Percentiles rank a stretch among this genome's conserved stretches.
These are phyloP conservation scores for Aurelia aurita DNA, from an alignment of 30 jellyfish, hydroid and myxozoan species.

Conservation along the genomic window DNA sequence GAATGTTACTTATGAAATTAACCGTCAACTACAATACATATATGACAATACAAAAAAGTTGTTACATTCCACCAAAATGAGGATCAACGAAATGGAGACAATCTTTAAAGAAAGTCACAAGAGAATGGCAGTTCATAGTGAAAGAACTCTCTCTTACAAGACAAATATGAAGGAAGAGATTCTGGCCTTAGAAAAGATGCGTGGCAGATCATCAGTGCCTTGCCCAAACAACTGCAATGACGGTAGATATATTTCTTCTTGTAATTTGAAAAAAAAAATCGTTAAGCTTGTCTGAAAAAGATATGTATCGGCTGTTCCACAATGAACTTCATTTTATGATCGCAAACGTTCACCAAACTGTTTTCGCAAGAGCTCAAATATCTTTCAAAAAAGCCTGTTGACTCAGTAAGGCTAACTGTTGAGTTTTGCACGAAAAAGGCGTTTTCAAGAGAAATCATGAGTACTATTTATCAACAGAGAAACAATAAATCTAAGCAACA, in stretches of 20 bases:
- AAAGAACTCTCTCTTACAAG: conserved; percentile 1
- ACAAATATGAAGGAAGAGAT: conserved; percentile 7
- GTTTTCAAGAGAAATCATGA: no score
- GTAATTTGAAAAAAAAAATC: neutral
- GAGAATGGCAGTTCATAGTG: conserved; percentile 41
- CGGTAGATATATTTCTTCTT: conserved; percentile 14
- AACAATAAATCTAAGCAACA: no score
- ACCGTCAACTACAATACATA: conserved; percentile 8
- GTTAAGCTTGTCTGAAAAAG: neutral
- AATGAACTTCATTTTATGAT: no score
- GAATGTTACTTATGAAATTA: conserved; percentile 43
- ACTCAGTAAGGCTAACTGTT: no score
- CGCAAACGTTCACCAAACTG: no score
- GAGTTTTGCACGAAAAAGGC: no score
- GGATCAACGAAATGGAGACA: conserved; percentile 30
- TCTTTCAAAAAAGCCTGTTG: no score
- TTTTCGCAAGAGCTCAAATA: no score
- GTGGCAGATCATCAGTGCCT: neutral
- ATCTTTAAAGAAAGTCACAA: conserved; percentile 45
- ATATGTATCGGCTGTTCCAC: neutral
- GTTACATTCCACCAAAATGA: conserved; percentile 28
- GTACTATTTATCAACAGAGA: no score
- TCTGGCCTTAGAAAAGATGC: conserved; percentile 6
- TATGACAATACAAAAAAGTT: conserved; percentile 14
- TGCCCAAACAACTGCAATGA: conserved; percentile 39